Evolutionary conservation across 1,140 invertebrate species (phyloP).

Genomic region (Dendroctonus valens): DNA sequence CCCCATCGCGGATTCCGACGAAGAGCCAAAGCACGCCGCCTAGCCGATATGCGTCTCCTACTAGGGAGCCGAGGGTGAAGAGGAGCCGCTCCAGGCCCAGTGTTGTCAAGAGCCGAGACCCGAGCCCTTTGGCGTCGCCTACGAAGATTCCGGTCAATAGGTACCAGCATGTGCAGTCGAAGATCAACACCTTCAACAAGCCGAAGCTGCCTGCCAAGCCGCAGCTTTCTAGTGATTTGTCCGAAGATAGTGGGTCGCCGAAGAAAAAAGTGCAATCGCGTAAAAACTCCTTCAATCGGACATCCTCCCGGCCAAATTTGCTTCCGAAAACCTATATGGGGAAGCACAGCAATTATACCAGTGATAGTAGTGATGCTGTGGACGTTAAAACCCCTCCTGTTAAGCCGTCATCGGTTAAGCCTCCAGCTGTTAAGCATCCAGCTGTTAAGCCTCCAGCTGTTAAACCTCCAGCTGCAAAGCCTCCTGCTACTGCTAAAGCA

Average conservation of each 20-base stretch:
- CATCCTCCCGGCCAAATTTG: constrained; percentile 35
- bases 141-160: constrained; percentile 41
- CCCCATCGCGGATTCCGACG: constrained; percentile 42
- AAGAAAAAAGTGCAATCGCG: constrained; percentile 28
- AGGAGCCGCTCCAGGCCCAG: constrained; percentile 33
- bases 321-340: constrained; percentile 34
- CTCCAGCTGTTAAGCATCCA: too few species aligned
- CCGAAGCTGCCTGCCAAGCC: constrained; percentile 46
- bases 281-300: constrained; percentile 38
- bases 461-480: too few species aligned
- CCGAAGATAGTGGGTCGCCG: constrained; percentile 35
- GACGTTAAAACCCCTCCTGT: constrained; percentile 2
- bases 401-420: constrained; percentile 6
- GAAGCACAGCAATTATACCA: constrained; percentile 37
- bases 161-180: constrained; percentile 46
- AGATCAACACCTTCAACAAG: constrained; percentile 49
- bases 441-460: too few species aligned
- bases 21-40: constrained; percentile 43
- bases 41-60: constrained; percentile 42
- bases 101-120: too few species aligned
- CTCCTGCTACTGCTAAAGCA: too few species aligned
- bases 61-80: constrained; percentile 23
- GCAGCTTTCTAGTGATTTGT: constrained; percentile 36
- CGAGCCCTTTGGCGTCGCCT: constrained; percentile 29
- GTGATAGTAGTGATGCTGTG: constrained; percentile 32